These are phyloP conservation scores for Perognathus longimembris DNA, from an alignment of 2,113 vertebrate genomes.

Conservation along the genomic window DNA sequence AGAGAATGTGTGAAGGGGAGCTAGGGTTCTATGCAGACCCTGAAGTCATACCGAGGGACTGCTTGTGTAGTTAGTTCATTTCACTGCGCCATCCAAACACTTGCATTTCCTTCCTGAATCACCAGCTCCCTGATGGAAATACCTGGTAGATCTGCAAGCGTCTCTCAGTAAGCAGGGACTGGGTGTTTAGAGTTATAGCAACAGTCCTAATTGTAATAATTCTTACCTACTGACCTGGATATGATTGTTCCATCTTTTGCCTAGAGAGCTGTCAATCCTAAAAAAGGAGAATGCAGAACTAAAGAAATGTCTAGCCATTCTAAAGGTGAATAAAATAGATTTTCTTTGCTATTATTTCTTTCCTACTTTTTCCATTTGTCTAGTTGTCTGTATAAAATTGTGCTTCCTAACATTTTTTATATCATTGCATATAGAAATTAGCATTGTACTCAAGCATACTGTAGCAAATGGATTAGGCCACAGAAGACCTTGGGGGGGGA, in stretches of 20 bases:
- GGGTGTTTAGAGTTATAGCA: background rate
- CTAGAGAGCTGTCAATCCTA: constrained; percentile 87
- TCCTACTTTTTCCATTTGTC: constrained; percentile 14
- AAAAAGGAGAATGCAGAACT: constrained; percentile 89
- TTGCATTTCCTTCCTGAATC: constrained; percentile 2
- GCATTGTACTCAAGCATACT: background rate
- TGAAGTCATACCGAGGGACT: constrained; percentile 31
- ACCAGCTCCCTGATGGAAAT: constrained; percentile 27
- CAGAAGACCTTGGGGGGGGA: constrained; percentile 5
- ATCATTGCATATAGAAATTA: background rate
- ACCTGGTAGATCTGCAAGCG: background rate
- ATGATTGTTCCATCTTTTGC: constrained; percentile 65
- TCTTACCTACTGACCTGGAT: constrained; percentile 42
- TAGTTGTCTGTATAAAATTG: background rate
- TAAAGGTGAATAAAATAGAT: constrained; percentile 86
- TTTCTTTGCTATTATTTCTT: constrained; percentile 51
- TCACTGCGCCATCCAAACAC: background rate
- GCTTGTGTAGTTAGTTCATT: constrained; percentile 52
- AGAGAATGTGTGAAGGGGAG: background rate
- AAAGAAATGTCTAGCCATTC: constrained; percentile 89
- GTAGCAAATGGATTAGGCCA: constrained; percentile 29
- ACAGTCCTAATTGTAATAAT: background rate
- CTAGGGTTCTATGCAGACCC: background rate
- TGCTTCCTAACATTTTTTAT: constrained; percentile 53
- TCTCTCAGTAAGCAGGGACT: constrained; percentile 48